Evolutionary conservation across 1,140 invertebrate species (phyloP).

Genomic region (Rhagoletis pomonella): DNA sequence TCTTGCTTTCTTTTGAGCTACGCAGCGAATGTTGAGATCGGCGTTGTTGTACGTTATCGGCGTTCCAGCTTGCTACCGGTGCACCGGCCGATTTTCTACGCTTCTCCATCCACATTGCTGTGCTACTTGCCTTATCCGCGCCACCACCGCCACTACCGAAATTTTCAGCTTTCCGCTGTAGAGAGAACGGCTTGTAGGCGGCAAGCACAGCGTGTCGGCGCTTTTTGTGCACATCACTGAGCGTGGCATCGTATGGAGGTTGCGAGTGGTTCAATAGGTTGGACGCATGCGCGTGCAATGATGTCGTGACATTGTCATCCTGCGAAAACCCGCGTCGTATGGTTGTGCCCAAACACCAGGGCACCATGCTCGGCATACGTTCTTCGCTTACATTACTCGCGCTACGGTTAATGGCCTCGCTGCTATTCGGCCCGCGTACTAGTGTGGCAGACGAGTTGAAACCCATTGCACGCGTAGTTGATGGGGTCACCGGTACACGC

Average conservation of each 20-base stretch:
- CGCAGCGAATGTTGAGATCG: constrained; percentile 16
- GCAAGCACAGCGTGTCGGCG: constrained; percentile 20
- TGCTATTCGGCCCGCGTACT: constrained; percentile 3
- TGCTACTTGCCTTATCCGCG: background rate
- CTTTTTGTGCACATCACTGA: constrained; percentile 29
- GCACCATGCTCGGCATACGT: constrained; percentile 65
- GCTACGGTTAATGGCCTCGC: background rate
- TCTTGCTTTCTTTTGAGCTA: background rate
- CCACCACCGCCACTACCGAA: background rate
- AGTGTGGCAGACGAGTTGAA: background rate
- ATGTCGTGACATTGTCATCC: background rate
- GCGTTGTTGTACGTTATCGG: background rate
- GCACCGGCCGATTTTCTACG: background rate
- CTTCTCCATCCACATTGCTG: background rate
- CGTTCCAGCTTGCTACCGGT: background rate
- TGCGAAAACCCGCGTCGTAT: background rate
- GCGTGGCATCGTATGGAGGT: constrained; percentile 9
- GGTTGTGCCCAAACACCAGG: constrained; percentile 54
- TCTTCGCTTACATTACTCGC: constrained; percentile 56
- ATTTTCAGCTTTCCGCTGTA: constrained; percentile 12
- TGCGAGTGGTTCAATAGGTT: background rate
- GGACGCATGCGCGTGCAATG: background rate
- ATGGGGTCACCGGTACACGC: background rate
- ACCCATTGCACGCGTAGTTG: background rate
- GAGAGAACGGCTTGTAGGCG: constrained; percentile 2